phyloP scores from a whole-genome alignment of 2,888 invertebrate species.

The Drosophila yooni region DNA sequence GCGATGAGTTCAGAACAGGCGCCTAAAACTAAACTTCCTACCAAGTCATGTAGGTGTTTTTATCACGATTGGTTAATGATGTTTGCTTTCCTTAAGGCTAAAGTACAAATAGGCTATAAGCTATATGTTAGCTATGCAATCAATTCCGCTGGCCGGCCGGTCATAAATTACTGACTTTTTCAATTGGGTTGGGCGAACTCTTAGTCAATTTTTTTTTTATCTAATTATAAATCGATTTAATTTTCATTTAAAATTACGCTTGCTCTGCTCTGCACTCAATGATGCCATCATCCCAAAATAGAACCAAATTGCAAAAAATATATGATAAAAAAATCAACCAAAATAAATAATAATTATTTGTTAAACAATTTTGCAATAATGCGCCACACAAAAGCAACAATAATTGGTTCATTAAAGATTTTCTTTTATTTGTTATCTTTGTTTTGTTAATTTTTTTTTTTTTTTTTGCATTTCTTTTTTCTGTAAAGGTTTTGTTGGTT shows the following conservation, averaged over 20 bases:
- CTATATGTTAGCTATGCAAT: constrained; percentile 18
- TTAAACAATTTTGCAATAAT: constrained; percentile 56
- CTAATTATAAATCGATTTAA: constrained; percentile 21
- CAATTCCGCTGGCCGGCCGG: constrained; percentile 44
- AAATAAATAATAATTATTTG: constrained; percentile 58
- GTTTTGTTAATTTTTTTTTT: constrained; percentile 35
- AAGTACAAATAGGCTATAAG: constrained; percentile 20
- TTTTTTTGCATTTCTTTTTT: constrained; percentile 53
- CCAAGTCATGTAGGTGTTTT: constrained; percentile 1
- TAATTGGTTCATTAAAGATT: constrained; percentile 67
- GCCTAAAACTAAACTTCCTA: constrained; percentile 12
- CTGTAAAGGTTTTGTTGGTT: constrained; percentile 65
- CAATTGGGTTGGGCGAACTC: constrained; percentile 18
- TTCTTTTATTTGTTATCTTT: constrained; percentile 71
- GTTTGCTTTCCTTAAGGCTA: constrained; percentile 40
- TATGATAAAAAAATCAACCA: neutral
- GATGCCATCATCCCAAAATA: constrained; percentile 84
- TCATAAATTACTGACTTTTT: constrained; percentile 81
- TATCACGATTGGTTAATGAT: constrained; percentile 9
- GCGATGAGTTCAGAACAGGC: constrained; percentile 64
- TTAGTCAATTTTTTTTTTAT: constrained; percentile 6
- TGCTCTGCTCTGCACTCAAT: constrained; percentile 76
- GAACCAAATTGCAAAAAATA: constrained; percentile 26
- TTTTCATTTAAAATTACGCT: constrained; percentile 41
- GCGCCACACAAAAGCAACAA: constrained; percentile 63